These are phyloP conservation scores for Anabacerthia variegaticeps DNA, from an alignment of 2,797 vertebrate genomes.

Conservation along the genomic window DNA sequence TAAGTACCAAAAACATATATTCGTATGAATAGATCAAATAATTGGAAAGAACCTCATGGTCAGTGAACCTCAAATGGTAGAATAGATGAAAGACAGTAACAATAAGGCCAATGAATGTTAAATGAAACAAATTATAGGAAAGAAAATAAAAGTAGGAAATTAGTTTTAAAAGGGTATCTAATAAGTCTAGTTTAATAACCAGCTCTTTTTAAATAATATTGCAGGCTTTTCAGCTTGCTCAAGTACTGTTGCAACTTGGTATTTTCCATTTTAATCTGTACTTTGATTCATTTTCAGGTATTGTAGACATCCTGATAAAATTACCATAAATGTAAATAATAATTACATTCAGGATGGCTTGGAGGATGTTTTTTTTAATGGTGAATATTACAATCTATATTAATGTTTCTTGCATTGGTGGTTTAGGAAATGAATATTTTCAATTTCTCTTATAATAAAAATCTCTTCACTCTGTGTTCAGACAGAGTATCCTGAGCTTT, in stretches of 20 bases:
- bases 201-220: background rate
- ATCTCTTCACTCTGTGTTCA: background rate
- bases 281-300: background rate
- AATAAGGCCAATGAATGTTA: slow-evolving; percentile 25
- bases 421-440: background rate
- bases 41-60: background rate
- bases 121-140: slow-evolving; percentile 1
- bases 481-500: background rate
- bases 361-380: background rate
- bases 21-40: background rate
- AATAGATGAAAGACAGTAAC: background rate
- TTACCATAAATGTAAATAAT: slow-evolving; percentile 8
- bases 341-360: background rate
- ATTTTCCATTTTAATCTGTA: background rate
- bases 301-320: background rate
- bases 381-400: background rate
- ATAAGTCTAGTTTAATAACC: background rate
- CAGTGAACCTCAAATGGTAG: background rate
- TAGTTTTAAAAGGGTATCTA: slow-evolving; percentile 2
- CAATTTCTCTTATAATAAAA: background rate
- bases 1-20: background rate
- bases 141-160: slow-evolving; percentile 35
- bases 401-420: background rate
- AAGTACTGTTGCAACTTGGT: background rate
- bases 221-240: background rate